Evolutionary conservation across 2,797 vertebrate genomes (phyloP).

Genomic region (Rallus crepitans): DNA sequence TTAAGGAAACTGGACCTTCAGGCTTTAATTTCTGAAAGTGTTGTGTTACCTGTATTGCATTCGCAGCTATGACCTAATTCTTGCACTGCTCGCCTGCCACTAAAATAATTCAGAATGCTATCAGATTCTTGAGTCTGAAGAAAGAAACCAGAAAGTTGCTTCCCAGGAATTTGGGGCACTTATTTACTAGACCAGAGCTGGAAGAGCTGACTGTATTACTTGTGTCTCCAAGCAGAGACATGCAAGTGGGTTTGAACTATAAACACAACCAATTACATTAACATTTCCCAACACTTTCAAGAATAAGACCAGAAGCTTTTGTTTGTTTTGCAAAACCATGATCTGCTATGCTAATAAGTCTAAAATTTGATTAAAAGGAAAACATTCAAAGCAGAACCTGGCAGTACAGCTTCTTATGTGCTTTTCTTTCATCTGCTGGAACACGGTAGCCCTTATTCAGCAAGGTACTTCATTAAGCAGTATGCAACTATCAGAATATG

Average conservation of each 20-base stretch:
- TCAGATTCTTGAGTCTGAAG: neutral
- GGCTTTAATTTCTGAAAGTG: neutral
- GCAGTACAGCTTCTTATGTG: constrained; percentile 35
- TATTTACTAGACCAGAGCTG: neutral
- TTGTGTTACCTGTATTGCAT: neutral
- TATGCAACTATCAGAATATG: neutral
- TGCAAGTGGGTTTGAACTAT: constrained; percentile 49
- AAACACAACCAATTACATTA: constrained; percentile 67
- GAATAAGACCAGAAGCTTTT: constrained; percentile 55
- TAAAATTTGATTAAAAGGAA: constrained; percentile 64
- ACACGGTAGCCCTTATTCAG: constrained; percentile 50
- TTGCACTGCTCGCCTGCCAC: neutral
- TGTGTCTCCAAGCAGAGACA: neutral
- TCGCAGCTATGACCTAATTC: neutral
- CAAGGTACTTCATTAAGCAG: constrained; percentile 66
- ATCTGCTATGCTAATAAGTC: constrained; percentile 49
- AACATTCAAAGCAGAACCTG: constrained; percentile 66
- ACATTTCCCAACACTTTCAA: constrained; percentile 63
- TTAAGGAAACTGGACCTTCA: neutral
- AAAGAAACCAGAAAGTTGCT: neutral
- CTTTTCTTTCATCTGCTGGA: constrained; percentile 54
- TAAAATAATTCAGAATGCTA: neutral
- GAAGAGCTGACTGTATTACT: constrained; percentile 8
- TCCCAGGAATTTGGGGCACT: neutral
- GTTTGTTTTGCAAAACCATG: constrained; percentile 31